Evolutionary conservation across 1,140 invertebrate genomes (phyloP).

Genomic region (Sarcophaga peregrina): DNA sequence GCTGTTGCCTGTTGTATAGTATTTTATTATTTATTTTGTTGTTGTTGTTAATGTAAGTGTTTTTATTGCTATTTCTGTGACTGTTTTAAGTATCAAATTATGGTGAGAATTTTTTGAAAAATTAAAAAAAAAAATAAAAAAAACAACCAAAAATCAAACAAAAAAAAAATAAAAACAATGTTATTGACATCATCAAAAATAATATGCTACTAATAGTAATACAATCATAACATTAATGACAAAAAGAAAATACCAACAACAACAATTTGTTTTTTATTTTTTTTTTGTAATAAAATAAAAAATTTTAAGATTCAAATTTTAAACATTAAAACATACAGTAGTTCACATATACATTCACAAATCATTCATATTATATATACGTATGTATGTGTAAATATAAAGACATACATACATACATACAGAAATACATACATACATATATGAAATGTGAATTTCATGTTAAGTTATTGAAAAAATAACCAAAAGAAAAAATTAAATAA

Average conservation of each 20-base stretch:
- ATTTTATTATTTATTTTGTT: conserved; percentile 18
- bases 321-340: no score
- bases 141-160: no score
- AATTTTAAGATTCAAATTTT: background rate
- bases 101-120: conserved; percentile 24
- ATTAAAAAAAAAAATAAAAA: no score
- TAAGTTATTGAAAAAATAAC: background rate
- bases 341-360: no score
- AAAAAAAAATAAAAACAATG: background rate
- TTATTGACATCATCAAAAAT: conserved; percentile 27
- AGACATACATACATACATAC: background rate
- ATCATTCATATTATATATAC: no score
- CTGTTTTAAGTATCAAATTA: conserved; percentile 14
- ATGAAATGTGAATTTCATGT: conserved; percentile 2
- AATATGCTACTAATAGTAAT: background rate
- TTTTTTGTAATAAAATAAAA: background rate
- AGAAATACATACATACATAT: background rate
- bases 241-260: background rate
- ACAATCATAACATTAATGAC: no score
- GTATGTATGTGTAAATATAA: no score
- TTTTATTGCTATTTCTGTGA: background rate
- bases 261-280: conserved; percentile 7
- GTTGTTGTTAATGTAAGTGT: background rate
- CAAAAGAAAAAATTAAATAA: background rate
- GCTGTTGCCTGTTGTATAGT: background rate